A percentile compares a stretch with the other conserved stretches of the same genome.
Evolutionary conservation across 2,888 invertebrate genomes (phyloP).

Genomic region (Dromius quadrimaculatus): DNA sequence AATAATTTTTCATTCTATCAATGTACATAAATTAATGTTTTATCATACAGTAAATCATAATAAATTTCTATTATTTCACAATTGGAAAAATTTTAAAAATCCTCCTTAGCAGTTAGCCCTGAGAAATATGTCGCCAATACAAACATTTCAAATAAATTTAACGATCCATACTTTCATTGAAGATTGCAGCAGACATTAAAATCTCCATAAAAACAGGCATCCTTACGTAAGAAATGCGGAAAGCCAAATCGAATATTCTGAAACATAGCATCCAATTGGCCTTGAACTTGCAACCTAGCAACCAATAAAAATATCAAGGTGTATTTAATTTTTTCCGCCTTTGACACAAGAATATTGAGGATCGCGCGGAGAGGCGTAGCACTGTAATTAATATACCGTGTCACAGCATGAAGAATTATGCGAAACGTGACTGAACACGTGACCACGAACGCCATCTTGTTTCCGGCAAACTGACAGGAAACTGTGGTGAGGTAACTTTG

Average conservation of each 20-base stretch:
- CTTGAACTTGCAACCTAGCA: conserved; percentile 36
- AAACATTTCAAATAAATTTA: neutral
- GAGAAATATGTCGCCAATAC: neutral
- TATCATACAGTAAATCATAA: too few species aligned
- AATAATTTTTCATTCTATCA: too few species aligned
- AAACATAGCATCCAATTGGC: conserved; percentile 19
- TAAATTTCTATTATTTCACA: too few species aligned
- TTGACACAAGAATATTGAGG: conserved; percentile 1
- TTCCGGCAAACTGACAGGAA: conserved; percentile 27
- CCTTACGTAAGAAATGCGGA: neutral
- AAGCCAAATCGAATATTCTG: conserved; percentile 12
- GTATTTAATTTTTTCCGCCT: conserved; percentile 24
- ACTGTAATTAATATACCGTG: conserved; percentile 38
- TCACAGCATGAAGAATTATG: conserved; percentile 25
- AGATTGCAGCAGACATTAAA: neutral
- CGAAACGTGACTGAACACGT: conserved; percentile 39
- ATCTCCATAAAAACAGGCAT: conserved; percentile 1
- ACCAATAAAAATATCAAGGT: conserved; percentile 25
- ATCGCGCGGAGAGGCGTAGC: conserved; percentile 13
- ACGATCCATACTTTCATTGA: conserved; percentile 1
- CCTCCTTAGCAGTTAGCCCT: neutral
- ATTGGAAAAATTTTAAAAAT: too few species aligned
- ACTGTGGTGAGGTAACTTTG: conserved; percentile 18
- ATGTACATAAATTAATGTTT: too few species aligned
- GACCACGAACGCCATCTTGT: conserved; percentile 28